These are phyloP conservation scores for Labeo catla DNA, from an alignment of 2,113 vertebrate genomes.

Conservation along the genomic window DNA sequence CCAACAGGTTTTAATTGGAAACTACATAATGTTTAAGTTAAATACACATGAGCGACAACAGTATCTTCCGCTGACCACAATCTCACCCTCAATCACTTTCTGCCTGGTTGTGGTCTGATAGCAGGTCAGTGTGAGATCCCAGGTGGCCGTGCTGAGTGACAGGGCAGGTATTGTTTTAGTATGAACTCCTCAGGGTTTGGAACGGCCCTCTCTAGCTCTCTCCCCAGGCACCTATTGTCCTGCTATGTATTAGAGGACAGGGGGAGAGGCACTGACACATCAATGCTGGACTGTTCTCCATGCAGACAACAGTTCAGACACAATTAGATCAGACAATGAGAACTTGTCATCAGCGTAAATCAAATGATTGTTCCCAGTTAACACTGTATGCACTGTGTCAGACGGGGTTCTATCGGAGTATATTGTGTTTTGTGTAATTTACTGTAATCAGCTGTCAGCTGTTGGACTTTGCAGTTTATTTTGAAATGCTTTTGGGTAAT, in stretches of 20 bases:
- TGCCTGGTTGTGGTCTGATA: conserved; percentile 7
- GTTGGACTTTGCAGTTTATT: not conserved
- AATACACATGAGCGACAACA: not conserved
- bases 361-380: conserved; percentile 30
- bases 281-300: conserved; percentile 66
- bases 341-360: conserved; percentile 54
- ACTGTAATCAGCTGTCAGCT: not conserved
- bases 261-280: conserved; percentile 62
- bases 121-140: conserved; percentile 47
- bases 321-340: conserved; percentile 63
- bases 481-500: not conserved
- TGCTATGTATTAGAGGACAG: conserved; percentile 39
- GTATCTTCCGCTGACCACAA: not conserved
- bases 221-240: conserved; percentile 60
- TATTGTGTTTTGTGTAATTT: conserved; percentile 19
- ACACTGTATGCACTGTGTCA: conserved; percentile 18
- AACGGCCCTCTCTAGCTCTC: conserved; percentile 53
- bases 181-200: conserved; percentile 27
- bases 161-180: conserved; percentile 42
- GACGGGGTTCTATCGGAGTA: not conserved
- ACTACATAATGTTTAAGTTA: not conserved
- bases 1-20: not conserved
- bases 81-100: conserved; percentile 21
- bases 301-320: conserved; percentile 51
- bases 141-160: conserved; percentile 45